phyloP scores from a whole-genome alignment of 2,888 invertebrate genomes.

The Gonocerus acuteangulatus region DNA sequence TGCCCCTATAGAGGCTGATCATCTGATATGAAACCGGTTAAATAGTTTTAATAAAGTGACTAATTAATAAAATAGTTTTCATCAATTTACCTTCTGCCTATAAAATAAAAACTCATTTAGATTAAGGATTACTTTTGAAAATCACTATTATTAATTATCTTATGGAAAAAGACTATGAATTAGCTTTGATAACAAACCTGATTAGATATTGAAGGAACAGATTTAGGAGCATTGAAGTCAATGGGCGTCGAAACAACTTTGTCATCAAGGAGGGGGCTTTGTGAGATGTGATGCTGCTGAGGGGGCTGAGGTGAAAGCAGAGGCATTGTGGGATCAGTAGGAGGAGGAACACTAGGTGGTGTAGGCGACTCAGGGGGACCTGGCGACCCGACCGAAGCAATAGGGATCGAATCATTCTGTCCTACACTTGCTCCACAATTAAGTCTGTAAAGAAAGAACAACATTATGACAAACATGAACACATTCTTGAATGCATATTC shows the following conservation, averaged over 20 bases:
- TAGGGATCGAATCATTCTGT: constrained; percentile 44
- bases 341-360: constrained; percentile 59
- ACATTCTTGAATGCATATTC: too few relatives aligned
- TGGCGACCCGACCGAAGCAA: constrained; percentile 51
- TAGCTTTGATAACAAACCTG: constrained; percentile 42
- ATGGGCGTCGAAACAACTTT: constrained; percentile 42
- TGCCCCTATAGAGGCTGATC: too few relatives aligned
- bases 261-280: constrained; percentile 37
- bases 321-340: constrained; percentile 60
- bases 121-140: too few relatives aligned
- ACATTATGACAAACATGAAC: not conserved
- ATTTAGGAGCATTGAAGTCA: constrained; percentile 44
- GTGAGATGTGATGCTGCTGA: constrained; percentile 41
- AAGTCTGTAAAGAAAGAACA: constrained; percentile 14
- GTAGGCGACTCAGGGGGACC: constrained; percentile 56
- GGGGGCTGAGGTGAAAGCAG: constrained; percentile 63
- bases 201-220: constrained; percentile 44
- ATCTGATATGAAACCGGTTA: too few relatives aligned
- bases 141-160: too few relatives aligned
- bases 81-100: too few relatives aligned
- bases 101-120: too few relatives aligned
- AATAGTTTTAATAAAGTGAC: too few relatives aligned
- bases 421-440: constrained; percentile 20
- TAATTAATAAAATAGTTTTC: too few relatives aligned
- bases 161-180: too few relatives aligned